Evolutionary conservation across 2,797 vertebrate genomes (phyloP).

Genomic region (Prionace glauca): DNA sequence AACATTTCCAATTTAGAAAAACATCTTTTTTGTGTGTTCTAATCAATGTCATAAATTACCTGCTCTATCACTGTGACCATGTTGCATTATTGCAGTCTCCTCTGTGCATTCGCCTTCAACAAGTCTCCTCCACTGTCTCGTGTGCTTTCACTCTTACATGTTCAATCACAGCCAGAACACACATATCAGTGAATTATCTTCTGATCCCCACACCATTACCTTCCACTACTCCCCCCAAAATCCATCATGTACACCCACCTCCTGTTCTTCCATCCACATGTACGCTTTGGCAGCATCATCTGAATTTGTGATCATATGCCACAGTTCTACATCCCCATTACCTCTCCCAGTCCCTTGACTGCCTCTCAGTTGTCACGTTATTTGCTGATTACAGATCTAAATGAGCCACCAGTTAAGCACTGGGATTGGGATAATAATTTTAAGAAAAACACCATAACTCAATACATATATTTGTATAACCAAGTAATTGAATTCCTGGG

Average conservation of each 20-base stretch:
- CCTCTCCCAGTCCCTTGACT: neutral
- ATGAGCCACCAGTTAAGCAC: neutral
- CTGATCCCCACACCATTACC: neutral
- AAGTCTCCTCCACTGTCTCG: neutral
- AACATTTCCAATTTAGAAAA: neutral
- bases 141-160: no score
- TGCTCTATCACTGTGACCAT: neutral
- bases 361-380: neutral
- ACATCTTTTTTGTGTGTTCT: neutral
- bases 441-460: neutral
- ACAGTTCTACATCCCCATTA: neutral
- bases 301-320: neutral
- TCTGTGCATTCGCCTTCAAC: neutral
- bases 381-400: neutral
- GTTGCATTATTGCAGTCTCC: neutral
- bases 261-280: neutral
- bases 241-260: neutral
- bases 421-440: neutral
- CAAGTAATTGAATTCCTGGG: neutral
- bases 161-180: no score
- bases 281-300: neutral
- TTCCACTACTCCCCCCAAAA: neutral
- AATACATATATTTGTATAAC: neutral
- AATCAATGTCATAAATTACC: neutral
- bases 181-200: neutral